Evolutionary conservation across 2,113 vertebrate genomes (phyloP).

Genomic region (Scomber japonicus): DNA sequence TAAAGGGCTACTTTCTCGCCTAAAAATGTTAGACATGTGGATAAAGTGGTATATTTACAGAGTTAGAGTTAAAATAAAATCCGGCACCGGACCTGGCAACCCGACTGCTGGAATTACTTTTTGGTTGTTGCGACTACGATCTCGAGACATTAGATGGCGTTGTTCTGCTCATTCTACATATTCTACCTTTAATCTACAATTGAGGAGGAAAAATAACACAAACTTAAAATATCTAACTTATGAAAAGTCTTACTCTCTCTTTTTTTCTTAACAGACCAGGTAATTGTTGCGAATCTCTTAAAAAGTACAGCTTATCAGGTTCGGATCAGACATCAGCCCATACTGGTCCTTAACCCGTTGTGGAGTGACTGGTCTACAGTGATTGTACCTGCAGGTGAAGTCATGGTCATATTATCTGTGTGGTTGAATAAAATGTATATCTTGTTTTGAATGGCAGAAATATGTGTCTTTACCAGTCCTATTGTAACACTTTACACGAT

Average conservation of each 20-base stretch:
- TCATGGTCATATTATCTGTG: background rate
- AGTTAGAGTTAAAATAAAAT: no score
- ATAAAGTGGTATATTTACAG: no score
- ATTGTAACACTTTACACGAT: background rate
- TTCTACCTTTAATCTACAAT: background rate
- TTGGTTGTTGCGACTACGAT: no score
- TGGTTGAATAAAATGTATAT: background rate
- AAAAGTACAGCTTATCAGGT: slow-evolving; percentile 56
- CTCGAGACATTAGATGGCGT: no score
- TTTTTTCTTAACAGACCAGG: slow-evolving; percentile 57
- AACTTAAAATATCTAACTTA: background rate
- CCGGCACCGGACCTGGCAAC: no score
- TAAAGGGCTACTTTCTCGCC: no score
- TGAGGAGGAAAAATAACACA: background rate
- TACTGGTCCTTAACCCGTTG: slow-evolving; percentile 11
- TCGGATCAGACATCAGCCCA: slow-evolving; percentile 67
- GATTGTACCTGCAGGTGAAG: slow-evolving; percentile 73
- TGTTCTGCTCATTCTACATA: no score
- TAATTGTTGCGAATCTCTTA: slow-evolving; percentile 47
- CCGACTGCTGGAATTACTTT: no score
- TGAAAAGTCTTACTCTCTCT: background rate
- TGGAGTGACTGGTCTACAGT: slow-evolving; percentile 79
- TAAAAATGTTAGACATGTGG: no score
- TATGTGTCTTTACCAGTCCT: background rate
- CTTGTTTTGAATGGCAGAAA: background rate